phyloP scores from a whole-genome alignment of 2,113 vertebrate genomes.

The Anoura caudifer region DNA sequence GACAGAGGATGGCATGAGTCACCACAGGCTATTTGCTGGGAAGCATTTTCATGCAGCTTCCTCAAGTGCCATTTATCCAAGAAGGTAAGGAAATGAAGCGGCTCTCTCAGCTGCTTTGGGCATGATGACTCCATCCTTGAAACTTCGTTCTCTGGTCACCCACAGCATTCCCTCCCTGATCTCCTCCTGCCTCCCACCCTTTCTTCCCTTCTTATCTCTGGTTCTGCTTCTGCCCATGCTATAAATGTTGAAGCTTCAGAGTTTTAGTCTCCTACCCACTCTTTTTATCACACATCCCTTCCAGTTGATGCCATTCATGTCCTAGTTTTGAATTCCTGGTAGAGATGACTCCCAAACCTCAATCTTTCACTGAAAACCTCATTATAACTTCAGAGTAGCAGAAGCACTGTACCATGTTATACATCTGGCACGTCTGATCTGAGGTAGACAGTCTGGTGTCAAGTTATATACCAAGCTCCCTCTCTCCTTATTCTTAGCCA shows the following conservation, averaged over 20 bases:
- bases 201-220: not conserved
- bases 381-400: not conserved
- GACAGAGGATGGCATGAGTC: not conserved
- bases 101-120: not conserved
- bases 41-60: not conserved
- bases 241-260: not conserved
- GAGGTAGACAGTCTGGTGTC: not conserved
- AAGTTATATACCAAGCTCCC: not conserved
- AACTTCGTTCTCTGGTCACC: not conserved
- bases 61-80: not conserved
- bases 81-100: not conserved
- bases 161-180: not conserved
- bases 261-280: not conserved
- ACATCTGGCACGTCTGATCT: not conserved
- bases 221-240: not conserved
- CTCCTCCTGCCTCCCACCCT: not conserved
- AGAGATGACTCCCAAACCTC: not conserved
- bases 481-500: not conserved
- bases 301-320: not conserved
- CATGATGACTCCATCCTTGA: accelerated
- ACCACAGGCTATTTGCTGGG: not conserved
- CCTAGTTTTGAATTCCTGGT: not conserved
- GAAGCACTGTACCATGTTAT: not conserved
- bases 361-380: not conserved
- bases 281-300: not conserved